Conservation (phyloP, 2,113 vertebrate species). For the Cheilinus undulatus region DNA sequence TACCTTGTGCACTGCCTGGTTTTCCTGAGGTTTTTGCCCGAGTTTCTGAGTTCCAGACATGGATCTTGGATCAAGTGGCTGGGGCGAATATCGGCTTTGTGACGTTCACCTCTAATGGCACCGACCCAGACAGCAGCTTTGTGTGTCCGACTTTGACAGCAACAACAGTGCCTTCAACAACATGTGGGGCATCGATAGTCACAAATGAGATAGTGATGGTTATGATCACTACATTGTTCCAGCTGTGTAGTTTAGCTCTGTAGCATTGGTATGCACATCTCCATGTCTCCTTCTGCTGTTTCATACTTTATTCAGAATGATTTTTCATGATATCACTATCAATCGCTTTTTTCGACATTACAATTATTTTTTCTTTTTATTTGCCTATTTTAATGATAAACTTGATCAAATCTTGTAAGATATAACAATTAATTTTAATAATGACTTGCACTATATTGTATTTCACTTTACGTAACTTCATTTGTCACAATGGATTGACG, state of each 20-base stretch:
- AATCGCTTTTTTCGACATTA: too few relatives aligned
- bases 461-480: too few relatives aligned
- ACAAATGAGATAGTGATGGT: not conserved
- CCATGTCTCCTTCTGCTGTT: not conserved
- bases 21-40: slow-evolving; percentile 89
- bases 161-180: not conserved
- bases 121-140: slow-evolving; percentile 52
- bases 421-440: too few relatives aligned
- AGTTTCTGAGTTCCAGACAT: slow-evolving; percentile 85
- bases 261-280: not conserved
- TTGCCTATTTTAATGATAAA: too few relatives aligned
- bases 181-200: not conserved
- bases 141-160: slow-evolving; percentile 34
- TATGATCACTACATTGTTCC: not conserved
- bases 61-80: slow-evolving; percentile 77
- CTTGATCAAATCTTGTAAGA: too few relatives aligned
- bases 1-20: slow-evolving; percentile 83
- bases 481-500: too few relatives aligned
- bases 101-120: slow-evolving; percentile 49
- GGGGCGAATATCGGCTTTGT: slow-evolving; percentile 50
- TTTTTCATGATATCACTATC: too few relatives aligned
- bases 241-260: not conserved
- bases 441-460: too few relatives aligned
- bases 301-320: too few relatives aligned
- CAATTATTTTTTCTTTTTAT: not conserved